These are phyloP conservation scores for Cheiracanthium punctorium DNA, from an alignment of 2,888 invertebrate genomes.

Conservation along the genomic window DNA sequence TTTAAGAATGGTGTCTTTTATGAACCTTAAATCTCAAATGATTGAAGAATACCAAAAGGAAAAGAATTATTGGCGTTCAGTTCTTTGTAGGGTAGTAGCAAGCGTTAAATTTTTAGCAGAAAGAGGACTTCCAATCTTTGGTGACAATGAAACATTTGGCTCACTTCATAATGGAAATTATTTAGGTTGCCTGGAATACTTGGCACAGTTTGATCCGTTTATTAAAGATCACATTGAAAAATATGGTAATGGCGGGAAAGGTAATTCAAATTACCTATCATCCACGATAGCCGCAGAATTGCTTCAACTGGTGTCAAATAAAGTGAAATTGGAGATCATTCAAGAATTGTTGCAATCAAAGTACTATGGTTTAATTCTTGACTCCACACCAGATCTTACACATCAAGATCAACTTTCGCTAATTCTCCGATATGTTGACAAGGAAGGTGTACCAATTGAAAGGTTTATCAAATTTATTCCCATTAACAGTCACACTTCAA, in stretches of 20 bases:
- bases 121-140: neutral
- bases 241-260: neutral
- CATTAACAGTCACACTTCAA: neutral
- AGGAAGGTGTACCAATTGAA: conserved; percentile 1
- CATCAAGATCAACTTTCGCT: conserved; percentile 1
- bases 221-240: neutral
- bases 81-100: neutral
- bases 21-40: no score
- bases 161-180: neutral
- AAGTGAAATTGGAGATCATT: neutral
- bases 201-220: neutral
- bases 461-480: conserved; percentile 8
- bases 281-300: neutral
- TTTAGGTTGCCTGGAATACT: neutral
- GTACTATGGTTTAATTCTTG: conserved; percentile 10
- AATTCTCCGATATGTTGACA: neutral
- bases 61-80: no score
- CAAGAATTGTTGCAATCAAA: neutral
- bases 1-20: neutral
- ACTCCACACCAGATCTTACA: neutral
- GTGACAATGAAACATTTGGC: neutral
- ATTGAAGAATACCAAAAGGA: no score
- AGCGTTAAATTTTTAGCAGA: neutral
- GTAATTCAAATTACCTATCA: neutral
- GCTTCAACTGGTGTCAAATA: neutral